Base-by-base conservation (phyloP, 2,888 invertebrate genomes). In the Drosophila picticornis region DNA sequence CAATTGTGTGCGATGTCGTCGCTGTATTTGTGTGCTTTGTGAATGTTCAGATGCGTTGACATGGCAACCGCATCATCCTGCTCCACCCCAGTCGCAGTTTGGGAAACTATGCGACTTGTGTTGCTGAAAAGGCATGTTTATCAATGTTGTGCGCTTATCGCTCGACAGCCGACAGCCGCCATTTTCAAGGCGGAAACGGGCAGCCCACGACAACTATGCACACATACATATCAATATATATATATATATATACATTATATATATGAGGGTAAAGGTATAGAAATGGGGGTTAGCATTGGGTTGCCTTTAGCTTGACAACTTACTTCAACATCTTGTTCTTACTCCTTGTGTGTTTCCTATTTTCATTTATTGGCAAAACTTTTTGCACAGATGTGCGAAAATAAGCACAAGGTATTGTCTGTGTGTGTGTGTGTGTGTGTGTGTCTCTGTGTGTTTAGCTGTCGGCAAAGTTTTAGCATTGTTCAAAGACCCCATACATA, bases 311-410 rank as follows among this genome's bases (percentile, higher is more conserved):
- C 75, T 87, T 90, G 90, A 86, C 84, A 86, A 89, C 86, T 90
- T 86, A 85, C 84, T 90, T 86, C 89, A 90, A 77, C 88, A 83
- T 90, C 84, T 86, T 77, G 78, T 80, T 79, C 72, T 84, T 84
- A 77, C 52, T 72, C 86, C 71, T 80, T 73, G 71, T 81, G 64
- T 53, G 75, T 75, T 84, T 90, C 77, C 82, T 82, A 84, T 84
- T 84, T 84, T 90, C 84, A 87, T 87, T 89, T 90, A 90, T 87
- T 90, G 83, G 72, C 75, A 89, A 90, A 87, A 90, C 77, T 90
- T 90, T 81, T 73, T 61, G 71, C 77, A 63, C 83, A 89, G 76
- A 73, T 88, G 90, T 74, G 75, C 74, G 65, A 71, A 72, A 77
- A 65, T 64, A 80, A 76, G 66, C 58, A 67, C 56, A 71, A 68